Percentiles rank a stretch among this genome's conserved stretches.
Evolutionary conservation across 1,140 invertebrate species (phyloP).

Genomic region (Phocides pigmalion): DNA sequence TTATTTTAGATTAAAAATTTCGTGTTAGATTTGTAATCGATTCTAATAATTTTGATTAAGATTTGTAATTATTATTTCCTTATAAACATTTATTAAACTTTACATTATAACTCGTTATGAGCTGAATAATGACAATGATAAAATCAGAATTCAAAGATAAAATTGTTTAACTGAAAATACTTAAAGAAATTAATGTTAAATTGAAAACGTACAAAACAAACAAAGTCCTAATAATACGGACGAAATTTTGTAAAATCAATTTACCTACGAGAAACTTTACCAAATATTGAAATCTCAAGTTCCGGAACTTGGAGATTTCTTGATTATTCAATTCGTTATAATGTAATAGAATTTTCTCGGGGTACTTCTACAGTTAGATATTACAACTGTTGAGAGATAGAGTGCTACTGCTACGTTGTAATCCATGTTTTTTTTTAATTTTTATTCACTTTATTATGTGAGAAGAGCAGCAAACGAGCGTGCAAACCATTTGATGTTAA

Average conservation of each 20-base stretch:
- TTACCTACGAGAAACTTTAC: constrained; percentile 34
- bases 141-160: no score
- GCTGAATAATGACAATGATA: no score
- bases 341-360: constrained; percentile 29
- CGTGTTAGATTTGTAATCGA: no score
- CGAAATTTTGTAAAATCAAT: constrained; percentile 25
- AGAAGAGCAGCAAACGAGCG: no score
- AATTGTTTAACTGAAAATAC: constrained; percentile 1
- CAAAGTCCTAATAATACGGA: constrained; percentile 21
- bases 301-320: constrained; percentile 34
- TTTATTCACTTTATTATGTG: no score
- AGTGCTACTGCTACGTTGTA: not conserved
- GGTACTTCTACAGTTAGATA: constrained; percentile 2
- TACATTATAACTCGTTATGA: no score
- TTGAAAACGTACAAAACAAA: constrained; percentile 19
- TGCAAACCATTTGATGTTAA: no score
- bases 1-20: no score
- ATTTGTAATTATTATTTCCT: no score
- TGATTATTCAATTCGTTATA: constrained; percentile 44
- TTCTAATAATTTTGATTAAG: no score
- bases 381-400: not conserved
- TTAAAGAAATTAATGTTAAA: constrained; percentile 22
- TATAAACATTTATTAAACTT: no score
- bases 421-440: not conserved
- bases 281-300: constrained; percentile 40